These are phyloP conservation scores for Eupeodes luniger DNA, from an alignment of 2,888 invertebrate genomes.

Conservation along the genomic window DNA sequence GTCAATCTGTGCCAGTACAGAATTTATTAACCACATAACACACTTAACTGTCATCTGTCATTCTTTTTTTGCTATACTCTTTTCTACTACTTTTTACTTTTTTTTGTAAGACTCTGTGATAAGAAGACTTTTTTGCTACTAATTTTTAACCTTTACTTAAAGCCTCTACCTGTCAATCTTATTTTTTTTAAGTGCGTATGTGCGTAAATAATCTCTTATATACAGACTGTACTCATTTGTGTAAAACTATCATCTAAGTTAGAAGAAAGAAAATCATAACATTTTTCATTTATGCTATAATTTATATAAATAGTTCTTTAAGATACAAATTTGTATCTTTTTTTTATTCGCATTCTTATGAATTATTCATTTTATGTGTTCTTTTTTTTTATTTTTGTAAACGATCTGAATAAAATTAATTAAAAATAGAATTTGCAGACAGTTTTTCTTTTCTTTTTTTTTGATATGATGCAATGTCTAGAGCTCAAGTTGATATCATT, in stretches of 20 bases:
- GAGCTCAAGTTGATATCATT: slow-evolving; percentile 56
- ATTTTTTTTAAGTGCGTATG: slow-evolving; percentile 55
- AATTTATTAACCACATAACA: slow-evolving; percentile 55
- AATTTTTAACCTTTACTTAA: slow-evolving; percentile 16
- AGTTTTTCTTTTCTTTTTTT: neutral
- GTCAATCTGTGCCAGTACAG: slow-evolving; percentile 64
- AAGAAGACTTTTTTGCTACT: slow-evolving; percentile 56
- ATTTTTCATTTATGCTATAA: slow-evolving; percentile 42
- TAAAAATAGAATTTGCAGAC: slow-evolving; percentile 23
- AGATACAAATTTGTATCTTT: slow-evolving; percentile 60
- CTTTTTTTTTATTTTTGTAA: slow-evolving; percentile 36
- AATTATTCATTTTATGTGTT: slow-evolving; percentile 65
- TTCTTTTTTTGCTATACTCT: neutral
- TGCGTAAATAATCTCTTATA: slow-evolving; percentile 66
- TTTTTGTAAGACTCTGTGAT: slow-evolving; percentile 69
- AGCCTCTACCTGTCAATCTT: neutral
- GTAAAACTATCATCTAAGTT: slow-evolving; percentile 69
- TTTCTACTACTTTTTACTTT: slow-evolving; percentile 7
- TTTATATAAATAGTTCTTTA: slow-evolving; percentile 47
- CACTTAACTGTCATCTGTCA: neutral
- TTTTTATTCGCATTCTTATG: slow-evolving; percentile 51
- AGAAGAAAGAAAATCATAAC: slow-evolving; percentile 47
- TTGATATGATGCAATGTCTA: neutral
- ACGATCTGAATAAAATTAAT: slow-evolving; percentile 69
- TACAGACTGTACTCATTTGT: slow-evolving; percentile 71